phyloP scores from a whole-genome alignment of 2,797 vertebrate genomes.

The Meriones psammophilus region DNA sequence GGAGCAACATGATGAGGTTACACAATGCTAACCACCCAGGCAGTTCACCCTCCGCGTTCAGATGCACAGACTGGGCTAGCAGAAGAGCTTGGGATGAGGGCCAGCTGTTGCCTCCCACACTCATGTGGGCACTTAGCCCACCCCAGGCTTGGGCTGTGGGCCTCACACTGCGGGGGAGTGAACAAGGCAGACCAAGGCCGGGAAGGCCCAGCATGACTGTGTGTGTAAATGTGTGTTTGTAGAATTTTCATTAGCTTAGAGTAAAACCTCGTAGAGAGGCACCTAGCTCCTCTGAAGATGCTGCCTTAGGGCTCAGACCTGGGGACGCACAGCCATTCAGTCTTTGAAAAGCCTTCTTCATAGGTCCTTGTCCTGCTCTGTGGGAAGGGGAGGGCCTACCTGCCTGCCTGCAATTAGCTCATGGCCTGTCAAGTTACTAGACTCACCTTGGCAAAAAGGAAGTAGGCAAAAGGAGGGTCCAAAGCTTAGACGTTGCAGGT shows the following conservation, averaged over 20 bases:
- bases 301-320: neutral
- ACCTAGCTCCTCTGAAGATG: neutral
- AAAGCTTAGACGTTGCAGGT: neutral
- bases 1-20: constrained; percentile 7
- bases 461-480: neutral
- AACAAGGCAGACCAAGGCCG: neutral
- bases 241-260: neutral
- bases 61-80: neutral
- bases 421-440: neutral
- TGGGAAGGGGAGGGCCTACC: neutral
- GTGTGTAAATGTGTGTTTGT: neutral
- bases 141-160: neutral
- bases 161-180: neutral
- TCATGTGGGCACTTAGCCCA: neutral
- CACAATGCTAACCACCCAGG: constrained; percentile 28
- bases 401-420: neutral
- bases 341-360: neutral
- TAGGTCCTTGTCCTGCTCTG: neutral
- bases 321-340: neutral
- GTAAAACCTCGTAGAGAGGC: neutral
- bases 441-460: neutral
- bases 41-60: neutral
- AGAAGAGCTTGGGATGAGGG: neutral
- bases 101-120: neutral
- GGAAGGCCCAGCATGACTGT: neutral